Base-by-base conservation (phyloP, 2,888 invertebrate genomes). In the Plemyria rubiginata region DNA sequence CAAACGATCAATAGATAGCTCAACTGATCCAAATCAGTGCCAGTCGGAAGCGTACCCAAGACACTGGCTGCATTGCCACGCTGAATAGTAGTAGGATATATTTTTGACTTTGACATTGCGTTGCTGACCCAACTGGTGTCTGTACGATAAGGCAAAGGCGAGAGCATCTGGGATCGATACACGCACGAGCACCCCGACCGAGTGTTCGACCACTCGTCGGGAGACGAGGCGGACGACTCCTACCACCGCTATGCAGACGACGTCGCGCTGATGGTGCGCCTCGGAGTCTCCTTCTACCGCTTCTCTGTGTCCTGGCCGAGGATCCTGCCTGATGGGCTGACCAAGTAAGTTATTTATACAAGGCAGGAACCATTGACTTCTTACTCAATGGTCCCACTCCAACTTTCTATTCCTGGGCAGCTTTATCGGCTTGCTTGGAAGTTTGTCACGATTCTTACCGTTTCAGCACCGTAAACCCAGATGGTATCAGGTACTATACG, bases 221-320 rank as follows among this genome's bases (percentile, higher is more conserved):
- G 94, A 0, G 95, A 96, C 74, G 83, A 95, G 0, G 94, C 96
- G 0, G 94, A 94, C 59, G 95, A 96, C 78, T 95, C 95, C 32
- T 96, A 95, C 81, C 94, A 95, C 79, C 90, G 86, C 63, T 94
- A 93, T 80, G 86, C 90, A 70, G 92, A 94, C 28, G 96, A 96
- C 72, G 93, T 96, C 0, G 73, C 84, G 48, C 80, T 95, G 48
- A 75, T 96, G 61, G 91, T 87, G 55, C 76, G 92, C 22, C 80
- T 96, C 0, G 94, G 94, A 0, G 93, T 94, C 2, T 71, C 86
- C 60, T 92, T 89, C 76, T 95, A 95, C 80, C 85, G 95, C 16
- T 94, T 95, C 74, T 95, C 95, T 0, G 80, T 95, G 16, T 94
- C 95, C 61, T 96, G 96, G 96, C 82, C 95, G 0, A 88, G 96